Evolutionary conservation across 2,113 vertebrate genomes (phyloP).

Genomic region (Phasianus colchicus): DNA sequence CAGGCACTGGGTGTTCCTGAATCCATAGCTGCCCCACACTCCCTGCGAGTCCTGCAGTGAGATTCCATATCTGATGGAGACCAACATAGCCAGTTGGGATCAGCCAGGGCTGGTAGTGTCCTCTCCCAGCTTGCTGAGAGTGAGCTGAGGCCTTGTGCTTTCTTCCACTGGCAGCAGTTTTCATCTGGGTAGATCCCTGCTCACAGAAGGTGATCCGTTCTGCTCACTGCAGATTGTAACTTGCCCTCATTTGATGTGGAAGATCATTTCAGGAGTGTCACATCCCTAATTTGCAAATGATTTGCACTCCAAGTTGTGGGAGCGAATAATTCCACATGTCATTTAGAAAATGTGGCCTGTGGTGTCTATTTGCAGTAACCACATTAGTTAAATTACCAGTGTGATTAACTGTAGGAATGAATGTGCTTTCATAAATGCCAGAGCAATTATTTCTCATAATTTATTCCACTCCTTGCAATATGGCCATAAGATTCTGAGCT

Average conservation of each 20-base stretch:
- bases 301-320: constrained; percentile 9
- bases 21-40: background rate
- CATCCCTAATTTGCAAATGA: background rate
- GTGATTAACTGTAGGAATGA: constrained; percentile 55
- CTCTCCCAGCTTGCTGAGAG: background rate
- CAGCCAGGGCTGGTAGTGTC: background rate
- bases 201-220: background rate
- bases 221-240: background rate
- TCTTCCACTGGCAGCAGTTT: background rate
- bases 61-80: background rate
- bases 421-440: constrained; percentile 65
- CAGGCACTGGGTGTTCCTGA: background rate
- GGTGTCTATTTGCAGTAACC: constrained; percentile 52
- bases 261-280: background rate
- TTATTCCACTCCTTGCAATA: constrained; percentile 37
- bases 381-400: constrained; percentile 55
- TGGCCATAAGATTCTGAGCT: background rate
- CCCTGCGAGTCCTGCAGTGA: background rate
- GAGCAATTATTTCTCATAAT: constrained; percentile 57
- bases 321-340: background rate
- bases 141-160: background rate
- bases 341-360: constrained; percentile 7
- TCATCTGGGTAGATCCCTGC: background rate
- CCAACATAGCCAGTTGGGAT: background rate
- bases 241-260: background rate